A percentile compares a stretch with the other conserved stretches of the same genome.
These are phyloP conservation scores for Pipistrellus kuhlii DNA, from an alignment of 2,797 vertebrate genomes.

Conservation along the genomic window DNA sequence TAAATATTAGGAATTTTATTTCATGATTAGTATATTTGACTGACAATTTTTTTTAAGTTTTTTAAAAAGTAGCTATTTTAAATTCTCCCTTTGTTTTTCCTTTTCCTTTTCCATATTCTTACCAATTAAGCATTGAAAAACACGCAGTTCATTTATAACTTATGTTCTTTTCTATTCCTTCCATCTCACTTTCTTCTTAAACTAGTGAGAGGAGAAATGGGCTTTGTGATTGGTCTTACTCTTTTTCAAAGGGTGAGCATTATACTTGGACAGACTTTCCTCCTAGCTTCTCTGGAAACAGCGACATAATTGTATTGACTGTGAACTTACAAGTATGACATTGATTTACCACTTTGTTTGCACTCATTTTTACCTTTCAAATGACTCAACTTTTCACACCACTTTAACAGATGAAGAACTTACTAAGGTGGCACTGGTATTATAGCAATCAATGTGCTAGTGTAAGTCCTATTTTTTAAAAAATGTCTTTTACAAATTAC, in stretches of 20 bases:
- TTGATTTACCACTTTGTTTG: neutral
- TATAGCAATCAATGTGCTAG: neutral
- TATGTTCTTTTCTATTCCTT: neutral
- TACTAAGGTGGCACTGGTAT: neutral
- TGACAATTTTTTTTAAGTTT: slow-evolving; percentile 13
- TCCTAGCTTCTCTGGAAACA: neutral
- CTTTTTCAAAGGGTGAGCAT: neutral
- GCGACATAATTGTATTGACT: neutral
- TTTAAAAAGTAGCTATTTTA: neutral
- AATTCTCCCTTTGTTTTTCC: neutral
- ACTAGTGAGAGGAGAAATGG: neutral
- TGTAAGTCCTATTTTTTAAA: slow-evolving; percentile 6
- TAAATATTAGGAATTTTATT: slow-evolving; percentile 16
- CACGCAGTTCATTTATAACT: neutral
- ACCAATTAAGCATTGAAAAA: neutral
- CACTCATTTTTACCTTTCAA: neutral
- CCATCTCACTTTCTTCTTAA: neutral
- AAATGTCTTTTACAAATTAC: neutral
- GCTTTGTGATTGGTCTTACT: neutral
- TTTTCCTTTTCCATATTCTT: neutral
- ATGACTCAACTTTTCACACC: neutral
- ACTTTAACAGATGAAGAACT: neutral
- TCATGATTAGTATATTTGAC: neutral
- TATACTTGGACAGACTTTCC: neutral
- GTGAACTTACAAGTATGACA: neutral